Conservation (phyloP, 2,797 vertebrate species). For the Alca torda region DNA sequence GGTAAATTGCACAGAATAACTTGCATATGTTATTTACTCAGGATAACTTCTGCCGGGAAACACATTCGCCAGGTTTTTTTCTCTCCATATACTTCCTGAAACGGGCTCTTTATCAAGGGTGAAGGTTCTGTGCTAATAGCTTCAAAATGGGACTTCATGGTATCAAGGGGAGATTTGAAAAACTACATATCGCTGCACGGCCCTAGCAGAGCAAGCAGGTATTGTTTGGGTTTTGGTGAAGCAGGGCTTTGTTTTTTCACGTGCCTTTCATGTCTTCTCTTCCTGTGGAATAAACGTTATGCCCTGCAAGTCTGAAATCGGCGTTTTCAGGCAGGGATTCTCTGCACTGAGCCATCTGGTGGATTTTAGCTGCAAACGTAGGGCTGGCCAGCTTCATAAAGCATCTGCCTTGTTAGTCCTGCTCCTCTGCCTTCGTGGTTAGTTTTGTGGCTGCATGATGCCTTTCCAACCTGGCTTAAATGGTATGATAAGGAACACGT, state of each 20-base stretch:
- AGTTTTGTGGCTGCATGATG: not conserved
- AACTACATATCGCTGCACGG: fast-evolving
- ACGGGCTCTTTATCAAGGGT: fast-evolving
- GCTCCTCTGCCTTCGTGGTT: not conserved
- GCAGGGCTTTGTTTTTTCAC: fast-evolving
- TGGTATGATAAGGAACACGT: fast-evolving
- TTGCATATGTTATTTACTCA: not conserved
- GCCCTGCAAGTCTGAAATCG: not conserved
- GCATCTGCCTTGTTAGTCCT: not conserved
- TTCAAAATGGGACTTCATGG: not conserved
- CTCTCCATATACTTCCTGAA: not conserved
- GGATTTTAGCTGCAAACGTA: not conserved
- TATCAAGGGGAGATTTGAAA: not conserved
- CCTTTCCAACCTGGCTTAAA: not conserved
- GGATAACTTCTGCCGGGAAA: not conserved
- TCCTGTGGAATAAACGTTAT: not conserved
- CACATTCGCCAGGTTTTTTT: fast-evolving
- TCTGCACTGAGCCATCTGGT: constrained; percentile 10
- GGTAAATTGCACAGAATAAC: fast-evolving
- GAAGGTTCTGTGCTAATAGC: not conserved
- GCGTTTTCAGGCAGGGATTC: not conserved
- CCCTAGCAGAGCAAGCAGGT: not conserved
- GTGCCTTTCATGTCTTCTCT: not conserved
- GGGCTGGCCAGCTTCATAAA: not conserved
- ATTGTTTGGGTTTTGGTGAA: not conserved